Conservation (phyloP, 2,888 invertebrate genomes). For the Embidobia sp. region DNA sequence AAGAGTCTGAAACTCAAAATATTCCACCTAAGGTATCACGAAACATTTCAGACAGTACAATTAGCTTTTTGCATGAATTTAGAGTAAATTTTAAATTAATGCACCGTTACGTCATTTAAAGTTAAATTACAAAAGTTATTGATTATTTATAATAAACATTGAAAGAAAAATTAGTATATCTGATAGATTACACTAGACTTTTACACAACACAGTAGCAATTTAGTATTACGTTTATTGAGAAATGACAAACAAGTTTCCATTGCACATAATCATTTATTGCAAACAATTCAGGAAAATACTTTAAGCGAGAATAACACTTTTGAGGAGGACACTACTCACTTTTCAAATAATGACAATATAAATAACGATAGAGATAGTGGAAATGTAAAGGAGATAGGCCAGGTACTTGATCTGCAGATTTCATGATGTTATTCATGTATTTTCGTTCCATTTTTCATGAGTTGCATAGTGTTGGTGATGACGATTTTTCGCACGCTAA, state of each 20-base stretch:
- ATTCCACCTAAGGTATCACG: constrained; percentile 32
- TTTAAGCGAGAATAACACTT: constrained; percentile 39
- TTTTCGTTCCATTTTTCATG: constrained; percentile 25
- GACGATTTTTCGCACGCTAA: constrained; percentile 34
- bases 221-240: constrained; percentile 13
- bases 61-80: constrained; percentile 49
- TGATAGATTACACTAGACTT: constrained; percentile 10
- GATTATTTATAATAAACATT: constrained; percentile 30
- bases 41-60: constrained; percentile 3
- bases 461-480: constrained; percentile 26
- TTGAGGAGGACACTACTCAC: constrained; percentile 51
- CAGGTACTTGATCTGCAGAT: constrained; percentile 47
- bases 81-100: constrained; percentile 30
- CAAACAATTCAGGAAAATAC: constrained; percentile 47
- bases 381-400: constrained; percentile 43
- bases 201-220: constrained; percentile 31
- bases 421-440: constrained; percentile 49
- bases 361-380: constrained; percentile 49
- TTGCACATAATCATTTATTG: constrained; percentile 53
- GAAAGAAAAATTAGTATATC: constrained; percentile 7
- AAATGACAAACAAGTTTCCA: constrained; percentile 13
- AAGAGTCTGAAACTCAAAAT: constrained; percentile 24
- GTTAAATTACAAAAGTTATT: constrained; percentile 6
- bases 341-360: constrained; percentile 39
- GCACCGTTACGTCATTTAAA: constrained; percentile 21